Evolutionary conservation across 92 coral and sea anemone genomes (phyloP).

Genomic region (Porites divaricata): DNA sequence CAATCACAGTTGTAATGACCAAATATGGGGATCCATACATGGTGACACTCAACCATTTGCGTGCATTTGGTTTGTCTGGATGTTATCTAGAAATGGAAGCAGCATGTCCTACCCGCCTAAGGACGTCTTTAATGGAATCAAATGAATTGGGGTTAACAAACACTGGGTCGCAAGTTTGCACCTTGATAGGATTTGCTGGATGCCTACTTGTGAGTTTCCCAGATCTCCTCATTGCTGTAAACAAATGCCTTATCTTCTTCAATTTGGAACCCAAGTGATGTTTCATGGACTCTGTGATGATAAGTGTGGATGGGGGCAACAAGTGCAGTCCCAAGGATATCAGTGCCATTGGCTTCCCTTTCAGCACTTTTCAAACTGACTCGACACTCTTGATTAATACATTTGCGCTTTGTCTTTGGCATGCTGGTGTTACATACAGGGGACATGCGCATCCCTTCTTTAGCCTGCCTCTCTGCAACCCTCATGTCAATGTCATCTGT

Average conservation of each 20-base stretch:
- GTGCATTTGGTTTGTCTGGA: conserved; percentile 16
- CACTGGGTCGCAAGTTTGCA: conserved; percentile 32
- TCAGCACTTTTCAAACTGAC: conserved; percentile 25
- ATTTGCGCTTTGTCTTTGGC: conserved; percentile 25
- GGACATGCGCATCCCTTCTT: background rate
- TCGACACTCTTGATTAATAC: conserved; percentile 23
- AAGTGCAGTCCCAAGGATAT: conserved; percentile 38
- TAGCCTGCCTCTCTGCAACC: background rate
- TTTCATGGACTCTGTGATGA: conserved; percentile 19
- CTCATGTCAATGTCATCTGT: background rate
- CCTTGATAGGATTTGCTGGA: conserved; percentile 20
- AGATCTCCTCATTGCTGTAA: background rate
- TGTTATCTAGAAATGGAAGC: conserved; percentile 30
- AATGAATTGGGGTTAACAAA: conserved; percentile 49
- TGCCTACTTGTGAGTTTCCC: conserved; percentile 2
- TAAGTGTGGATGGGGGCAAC: conserved; percentile 24
- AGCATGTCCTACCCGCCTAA: conserved; percentile 23
- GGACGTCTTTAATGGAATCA: conserved; percentile 33
- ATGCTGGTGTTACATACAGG: background rate
- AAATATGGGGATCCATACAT: conserved; percentile 51
- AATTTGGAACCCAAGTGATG: background rate
- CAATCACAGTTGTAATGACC: background rate
- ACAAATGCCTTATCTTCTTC: background rate
- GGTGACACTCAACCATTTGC: conserved; percentile 41
- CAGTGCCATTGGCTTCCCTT: conserved; percentile 18